These are phyloP conservation scores for Leptinotarsa lineolata DNA, from an alignment of 1,140 invertebrate genomes.

Conservation along the genomic window DNA sequence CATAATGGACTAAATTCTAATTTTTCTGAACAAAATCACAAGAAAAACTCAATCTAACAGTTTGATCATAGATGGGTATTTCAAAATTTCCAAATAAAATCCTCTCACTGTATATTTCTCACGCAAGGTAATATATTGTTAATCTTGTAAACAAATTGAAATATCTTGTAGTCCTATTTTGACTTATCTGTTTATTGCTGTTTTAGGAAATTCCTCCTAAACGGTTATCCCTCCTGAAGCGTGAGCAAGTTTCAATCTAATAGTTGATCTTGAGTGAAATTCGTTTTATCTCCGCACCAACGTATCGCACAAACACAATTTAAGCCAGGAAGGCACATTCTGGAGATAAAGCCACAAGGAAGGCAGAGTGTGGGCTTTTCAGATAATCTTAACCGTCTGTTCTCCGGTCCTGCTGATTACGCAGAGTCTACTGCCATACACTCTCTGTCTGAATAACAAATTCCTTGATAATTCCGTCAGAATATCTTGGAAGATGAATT, in stretches of 20 bases:
- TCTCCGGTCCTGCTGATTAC: slow-evolving; percentile 29
- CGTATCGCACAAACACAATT: slow-evolving; percentile 19
- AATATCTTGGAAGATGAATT: background rate
- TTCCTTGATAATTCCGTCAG: slow-evolving; percentile 28
- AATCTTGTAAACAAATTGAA: no score
- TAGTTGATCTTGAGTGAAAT: slow-evolving; percentile 3
- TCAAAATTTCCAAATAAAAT: no score
- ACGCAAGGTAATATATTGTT: no score
- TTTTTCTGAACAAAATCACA: no score
- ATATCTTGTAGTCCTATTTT: no score
- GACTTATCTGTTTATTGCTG: background rate
- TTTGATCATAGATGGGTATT: no score
- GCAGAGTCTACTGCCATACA: slow-evolving; percentile 19
- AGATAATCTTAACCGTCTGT: slow-evolving; percentile 34
- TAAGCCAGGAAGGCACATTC: slow-evolving; percentile 24
- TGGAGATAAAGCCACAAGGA: slow-evolving; percentile 15
- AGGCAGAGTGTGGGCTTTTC: slow-evolving; percentile 18
- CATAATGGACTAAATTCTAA: no score
- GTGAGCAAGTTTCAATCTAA: background rate
- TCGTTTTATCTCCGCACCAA: background rate
- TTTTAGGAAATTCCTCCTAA: background rate
- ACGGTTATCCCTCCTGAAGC: slow-evolving; percentile 1
- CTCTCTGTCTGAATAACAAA: slow-evolving; percentile 34
- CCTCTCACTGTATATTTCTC: no score
- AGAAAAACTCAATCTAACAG: no score